Base-by-base conservation (phyloP, 1,140 invertebrate genomes). In the Cotesia typhae region DNA sequence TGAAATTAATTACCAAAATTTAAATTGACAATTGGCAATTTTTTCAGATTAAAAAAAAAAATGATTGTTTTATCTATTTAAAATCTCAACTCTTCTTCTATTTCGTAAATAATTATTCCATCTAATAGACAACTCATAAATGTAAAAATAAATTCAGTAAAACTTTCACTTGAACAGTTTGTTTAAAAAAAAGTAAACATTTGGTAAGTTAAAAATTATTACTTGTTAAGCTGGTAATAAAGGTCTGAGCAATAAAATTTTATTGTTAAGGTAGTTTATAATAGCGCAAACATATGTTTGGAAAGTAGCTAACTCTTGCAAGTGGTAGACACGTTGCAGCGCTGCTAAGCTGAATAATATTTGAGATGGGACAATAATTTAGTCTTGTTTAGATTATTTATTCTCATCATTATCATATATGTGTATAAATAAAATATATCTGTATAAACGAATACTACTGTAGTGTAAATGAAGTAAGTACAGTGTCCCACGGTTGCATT, bases 231-330 rank as follows among this genome's bases (percentile, higher is more conserved):
- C 1, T 5, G 28, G 36, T 4, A 65, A 47, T 9, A 47, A 65
- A 65, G n/a, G 7, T 28, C 17, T 52, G 64, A 53, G 41, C 64
- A 66, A 66, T 66, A 71, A 71, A 71, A 71, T 64, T 37, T 20
- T 20, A 12, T n/a, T 57, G 67, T 70, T 55, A 37, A 55, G 67
- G 35, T 55, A 59, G 55, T 53, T 37, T 53, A 68, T 68, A 68
- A 57, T 60, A 38, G 67, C 38, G 28, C 17, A 9, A 53, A 71
- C 70, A 71, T 38, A 67, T 72, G 70, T 67, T 67, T 72, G 64
- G 64, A 72, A 72, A 72, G 64, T 67, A 53, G 70, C 64, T 57
- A 71, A 71, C 57, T 57, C 14, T 38, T 52, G 17, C 70, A 66
- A 70, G 69, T 70, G 69, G 59, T n/a, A 36, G 60, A 64, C 69